Evolutionary conservation across 2,113 vertebrate species (phyloP), one percentile per base, ranked within the genome.

Genomic region (Aptenodytes patagonicus): DNA sequence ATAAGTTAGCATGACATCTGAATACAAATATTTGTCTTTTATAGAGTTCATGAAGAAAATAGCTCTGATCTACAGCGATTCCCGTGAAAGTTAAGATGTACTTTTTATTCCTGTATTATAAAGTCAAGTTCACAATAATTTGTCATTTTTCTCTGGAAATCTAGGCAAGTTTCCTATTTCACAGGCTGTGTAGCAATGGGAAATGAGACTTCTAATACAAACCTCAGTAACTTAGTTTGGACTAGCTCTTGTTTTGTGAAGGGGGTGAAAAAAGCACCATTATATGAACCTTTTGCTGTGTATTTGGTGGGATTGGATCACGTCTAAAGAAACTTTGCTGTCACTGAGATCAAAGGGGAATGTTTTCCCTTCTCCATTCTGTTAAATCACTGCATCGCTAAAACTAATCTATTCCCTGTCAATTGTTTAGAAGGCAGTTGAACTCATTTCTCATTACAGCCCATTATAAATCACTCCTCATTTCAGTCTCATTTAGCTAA

Each of bases 401-500:
- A 89, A 94, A 84, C 73, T 62, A 66, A 87, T 80, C 68, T 91
- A 57, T 87, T 94, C 73, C 38, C 66, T 91, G 78, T 80, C 87
- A 90, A 46, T 93, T 95, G 36, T 85, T 77, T 72, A 61, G 65
- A 90, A 90, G 42, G 87, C 75, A 54, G 66, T 65, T 95, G 62
- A 96, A 83, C 58, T 72, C 1, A 7, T 83, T 95, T 93, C 73
- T 95, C 15, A 36, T 93, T 85, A 61, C 44, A 85, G 34, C 38
- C 61, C 36, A 29, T 95, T 88, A 70, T 83, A 91, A 91, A 70
- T 94, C 82, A 66, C 49, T 96, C 40, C 26, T 95, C 73, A 58
- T 95, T 95, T 95, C 86, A 86, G 70, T 89, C 76, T 93, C 46
- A 46, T 95, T 94, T 87, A 70, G 70, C 87, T 88, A 96, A 96